Base-by-base conservation (phyloP, 2,113 vertebrate species). In the Cichladusa arquata region DNA sequence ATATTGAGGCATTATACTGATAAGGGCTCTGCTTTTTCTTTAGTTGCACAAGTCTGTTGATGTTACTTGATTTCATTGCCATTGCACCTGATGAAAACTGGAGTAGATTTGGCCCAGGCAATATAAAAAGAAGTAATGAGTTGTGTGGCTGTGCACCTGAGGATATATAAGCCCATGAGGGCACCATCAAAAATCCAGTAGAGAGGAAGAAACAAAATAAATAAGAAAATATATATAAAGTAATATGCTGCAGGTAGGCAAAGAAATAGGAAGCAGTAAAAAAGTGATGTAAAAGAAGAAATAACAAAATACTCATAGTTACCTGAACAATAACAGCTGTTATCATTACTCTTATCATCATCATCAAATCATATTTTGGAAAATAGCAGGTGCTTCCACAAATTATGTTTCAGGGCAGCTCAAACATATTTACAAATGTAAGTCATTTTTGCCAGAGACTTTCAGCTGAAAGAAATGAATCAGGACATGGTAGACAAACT, bases 381-480 rank as follows among this genome's bases (percentile, higher is more conserved):
- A 93, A 94, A 83, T 81, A 90, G 58, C 64, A 81, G 40, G 76
- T 92, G 60, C 42, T 92, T 95, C 83, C 73, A 67, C 67, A 92
- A 84, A 87, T 64, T 14, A 66, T 81, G 45, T 76, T 92, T 89
- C 81, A 93, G 83, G 83, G 70, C 66, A 89, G 77, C 92, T 93
- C 51, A 78, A 91, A 84, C 61, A 51, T 85, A 91, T 81, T 95
- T 85, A 83, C 40, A 95, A 95, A 79, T 92, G 83, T 65, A 79
- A 88, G 60, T 81, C 26, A 79, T 64, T 89, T 97, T 93, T 92
- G 61, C 81, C 57, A 89, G 73, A 95, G 77, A 93, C 47, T 91
- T 89, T 67, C 81, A 93, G 61, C 70, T 91, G 86, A 95, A 95
- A 87, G 81, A 94, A 93, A 64, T 92, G 50, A 45, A 72, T 74